Conservation (phyloP, 2,113 vertebrate species). For the Amia ocellicauda region DNA sequence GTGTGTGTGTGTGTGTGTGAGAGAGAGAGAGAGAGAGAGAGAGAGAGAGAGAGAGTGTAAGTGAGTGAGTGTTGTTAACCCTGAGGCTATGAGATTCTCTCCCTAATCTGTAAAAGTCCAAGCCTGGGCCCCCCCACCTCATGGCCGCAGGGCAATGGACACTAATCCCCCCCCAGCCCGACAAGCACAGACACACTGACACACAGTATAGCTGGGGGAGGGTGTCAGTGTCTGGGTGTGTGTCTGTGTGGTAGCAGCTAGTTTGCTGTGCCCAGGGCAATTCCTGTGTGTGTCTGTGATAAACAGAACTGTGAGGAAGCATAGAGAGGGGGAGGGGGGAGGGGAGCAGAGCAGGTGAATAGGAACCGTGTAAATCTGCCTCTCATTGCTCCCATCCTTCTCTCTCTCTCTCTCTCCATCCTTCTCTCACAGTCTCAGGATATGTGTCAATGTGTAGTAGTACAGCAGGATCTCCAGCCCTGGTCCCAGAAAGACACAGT, state of each 20-base stretch:
- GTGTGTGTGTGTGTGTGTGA: not conserved
- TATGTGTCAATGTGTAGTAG: too few species aligned
- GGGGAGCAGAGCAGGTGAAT: constrained; percentile 36
- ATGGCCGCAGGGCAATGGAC: too few species aligned
- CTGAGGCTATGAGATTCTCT: too few species aligned
- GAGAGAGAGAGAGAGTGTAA: constrained; percentile 15
- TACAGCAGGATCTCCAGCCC: too few species aligned
- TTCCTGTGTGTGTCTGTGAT: constrained; percentile 76
- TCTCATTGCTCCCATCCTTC: constrained; percentile 17
- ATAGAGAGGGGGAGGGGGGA: constrained; percentile 46
- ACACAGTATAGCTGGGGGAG: constrained; percentile 14
- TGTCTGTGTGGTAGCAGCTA: constrained; percentile 66
- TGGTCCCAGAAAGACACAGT: too few species aligned
- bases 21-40: not conserved
- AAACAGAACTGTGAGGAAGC: constrained; percentile 45
- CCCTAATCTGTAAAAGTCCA: too few species aligned
- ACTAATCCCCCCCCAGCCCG: too few species aligned
- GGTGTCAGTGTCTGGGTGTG: constrained; percentile 17
- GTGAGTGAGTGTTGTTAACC: too few species aligned
- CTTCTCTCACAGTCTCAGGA: constrained; percentile 31
- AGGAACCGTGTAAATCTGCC: constrained; percentile 53
- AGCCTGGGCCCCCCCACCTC: too few species aligned
- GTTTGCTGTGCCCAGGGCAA: constrained; percentile 64
- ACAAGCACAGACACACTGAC: not conserved
- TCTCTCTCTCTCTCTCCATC: constrained; percentile 25